Conservation (phyloP, 2,797 vertebrate species). For the Dallia pectoralis region DNA sequence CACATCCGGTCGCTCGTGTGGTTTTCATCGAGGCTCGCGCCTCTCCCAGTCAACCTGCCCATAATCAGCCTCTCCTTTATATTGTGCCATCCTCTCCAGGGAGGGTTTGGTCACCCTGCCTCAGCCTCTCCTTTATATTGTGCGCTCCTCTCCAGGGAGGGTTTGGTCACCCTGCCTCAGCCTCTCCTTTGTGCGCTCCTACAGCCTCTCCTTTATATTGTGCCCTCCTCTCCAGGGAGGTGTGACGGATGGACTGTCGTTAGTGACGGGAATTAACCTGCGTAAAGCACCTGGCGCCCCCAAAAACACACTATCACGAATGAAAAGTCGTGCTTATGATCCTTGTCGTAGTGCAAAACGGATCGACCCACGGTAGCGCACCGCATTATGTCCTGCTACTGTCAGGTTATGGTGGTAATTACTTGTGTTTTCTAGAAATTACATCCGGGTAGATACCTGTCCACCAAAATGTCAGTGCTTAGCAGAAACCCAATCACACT, state of each 20-base stretch:
- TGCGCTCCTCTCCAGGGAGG: conserved; percentile 29
- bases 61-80: conserved; percentile 11
- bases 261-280: not conserved
- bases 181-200: too few species aligned
- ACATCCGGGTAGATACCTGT: too few species aligned
- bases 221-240: conserved; percentile 30
- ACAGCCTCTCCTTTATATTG: conserved; percentile 22
- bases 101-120: conserved; percentile 23
- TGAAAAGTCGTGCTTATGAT: too few species aligned
- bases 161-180: conserved; percentile 7
- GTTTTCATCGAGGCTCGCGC: conserved; percentile 24
- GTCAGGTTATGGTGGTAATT: too few species aligned
- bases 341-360: too few species aligned
- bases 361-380: too few species aligned
- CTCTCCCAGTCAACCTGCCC: conserved; percentile 16
- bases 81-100: conserved; percentile 26
- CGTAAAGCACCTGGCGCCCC: conserved; percentile 4
- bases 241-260: not conserved
- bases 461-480: too few species aligned
- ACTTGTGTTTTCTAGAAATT: too few species aligned
- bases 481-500: too few species aligned
- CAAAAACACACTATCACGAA: not conserved
- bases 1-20: conserved; percentile 16
- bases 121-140: conserved; percentile 15
- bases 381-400: too few species aligned